Evolutionary conservation across 2,797 vertebrate species (phyloP).

Genomic region (Oreonectes daqikongensis): DNA sequence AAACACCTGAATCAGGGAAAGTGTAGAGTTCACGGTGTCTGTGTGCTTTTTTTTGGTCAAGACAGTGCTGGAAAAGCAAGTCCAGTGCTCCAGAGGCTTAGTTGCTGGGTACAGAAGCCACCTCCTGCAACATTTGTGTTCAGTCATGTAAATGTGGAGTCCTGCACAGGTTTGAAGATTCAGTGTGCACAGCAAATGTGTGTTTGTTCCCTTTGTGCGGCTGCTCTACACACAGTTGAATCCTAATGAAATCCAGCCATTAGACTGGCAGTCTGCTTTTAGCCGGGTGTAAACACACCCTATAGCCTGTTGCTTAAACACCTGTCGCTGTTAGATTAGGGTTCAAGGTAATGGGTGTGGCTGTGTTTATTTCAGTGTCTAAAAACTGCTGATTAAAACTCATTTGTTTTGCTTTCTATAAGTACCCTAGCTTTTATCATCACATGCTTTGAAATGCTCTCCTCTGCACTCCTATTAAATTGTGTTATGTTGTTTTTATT

Average conservation of each 20-base stretch:
- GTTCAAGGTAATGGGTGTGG: constrained; percentile 14
- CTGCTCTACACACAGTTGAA: constrained; percentile 22
- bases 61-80: constrained; percentile 38
- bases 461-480: neutral
- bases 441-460: neutral
- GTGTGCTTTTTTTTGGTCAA: constrained; percentile 31
- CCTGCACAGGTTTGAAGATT: neutral
- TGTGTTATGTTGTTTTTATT: constrained; percentile 16
- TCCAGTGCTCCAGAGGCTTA: constrained; percentile 5
- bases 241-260: constrained; percentile 28
- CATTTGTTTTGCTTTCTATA: neutral
- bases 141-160: neutral
- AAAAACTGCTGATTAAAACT: neutral
- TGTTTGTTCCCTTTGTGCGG: constrained; percentile 32
- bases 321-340: constrained; percentile 38
- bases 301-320: constrained; percentile 38
- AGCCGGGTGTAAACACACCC: constrained; percentile 29
- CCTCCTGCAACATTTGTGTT: neutral
- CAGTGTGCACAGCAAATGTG: neutral
- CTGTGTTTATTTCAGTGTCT: constrained; percentile 7
- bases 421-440: neutral
- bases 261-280: constrained; percentile 20
- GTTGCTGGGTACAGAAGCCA: constrained; percentile 10
- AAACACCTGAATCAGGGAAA: constrained; percentile 54
- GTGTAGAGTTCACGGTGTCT: constrained; percentile 17